Percentiles rank a stretch among this genome's conserved stretches.
These are phyloP conservation scores for Cataglyphis altisquamis DNA, from an alignment of 2,888 invertebrate species.

Conservation along the genomic window DNA sequence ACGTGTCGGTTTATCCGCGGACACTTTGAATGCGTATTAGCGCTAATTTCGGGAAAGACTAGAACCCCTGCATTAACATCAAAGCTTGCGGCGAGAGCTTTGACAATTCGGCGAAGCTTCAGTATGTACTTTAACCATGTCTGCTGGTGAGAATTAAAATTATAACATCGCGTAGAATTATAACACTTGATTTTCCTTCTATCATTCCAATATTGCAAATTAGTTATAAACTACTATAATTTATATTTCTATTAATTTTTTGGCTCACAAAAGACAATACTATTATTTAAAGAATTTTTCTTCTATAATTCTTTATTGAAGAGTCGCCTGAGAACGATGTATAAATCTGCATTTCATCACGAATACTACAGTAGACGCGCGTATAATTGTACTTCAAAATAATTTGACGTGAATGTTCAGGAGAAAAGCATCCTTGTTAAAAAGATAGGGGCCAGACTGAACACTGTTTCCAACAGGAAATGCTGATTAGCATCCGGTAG, in stretches of 20 bases:
- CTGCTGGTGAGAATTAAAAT: neutral
- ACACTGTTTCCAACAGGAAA: constrained; percentile 72
- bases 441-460: constrained; percentile 18
- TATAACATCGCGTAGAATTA: neutral
- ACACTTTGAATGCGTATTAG: constrained; percentile 70
- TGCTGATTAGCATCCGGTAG: constrained; percentile 82
- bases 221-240: neutral
- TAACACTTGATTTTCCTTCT: neutral
- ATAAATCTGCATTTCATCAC: neutral
- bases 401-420: constrained; percentile 12
- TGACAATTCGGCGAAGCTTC: constrained; percentile 17
- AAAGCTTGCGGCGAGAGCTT: constrained; percentile 47
- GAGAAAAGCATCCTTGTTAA: constrained; percentile 22
- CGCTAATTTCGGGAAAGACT: constrained; percentile 64
- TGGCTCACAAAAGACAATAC: neutral
- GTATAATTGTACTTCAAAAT: constrained; percentile 11
- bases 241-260: neutral
- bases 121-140: constrained; percentile 10
- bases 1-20: constrained; percentile 67
- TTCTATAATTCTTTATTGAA: neutral
- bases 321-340: neutral
- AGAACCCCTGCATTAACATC: constrained; percentile 70
- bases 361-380: neutral
- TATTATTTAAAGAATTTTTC: neutral
- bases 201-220: neutral